A percentile compares a stretch with the other conserved stretches of the same genome.
Evolutionary conservation across 2,113 vertebrate genomes (phyloP).

Genomic region (Egretta garzetta): DNA sequence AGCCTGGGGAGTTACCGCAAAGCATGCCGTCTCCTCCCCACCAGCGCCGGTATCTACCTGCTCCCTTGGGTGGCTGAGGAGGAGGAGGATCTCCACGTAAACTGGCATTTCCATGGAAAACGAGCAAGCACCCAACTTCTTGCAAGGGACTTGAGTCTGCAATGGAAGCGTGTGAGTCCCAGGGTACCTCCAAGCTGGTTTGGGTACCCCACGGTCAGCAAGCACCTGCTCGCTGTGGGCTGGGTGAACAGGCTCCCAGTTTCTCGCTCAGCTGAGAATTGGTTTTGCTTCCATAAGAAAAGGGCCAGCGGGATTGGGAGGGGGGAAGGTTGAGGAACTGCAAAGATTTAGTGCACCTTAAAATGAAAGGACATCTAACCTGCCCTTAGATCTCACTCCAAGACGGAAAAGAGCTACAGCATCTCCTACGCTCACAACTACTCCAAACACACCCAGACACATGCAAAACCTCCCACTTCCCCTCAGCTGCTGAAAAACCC

Average conservation of each 20-base stretch:
- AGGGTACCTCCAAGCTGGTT: background rate
- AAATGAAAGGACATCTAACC: slow-evolving; percentile 51
- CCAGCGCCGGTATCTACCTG: background rate
- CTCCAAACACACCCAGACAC: slow-evolving; percentile 47
- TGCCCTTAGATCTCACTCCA: slow-evolving; percentile 48
- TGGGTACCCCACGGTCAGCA: background rate
- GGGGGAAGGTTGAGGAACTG: background rate
- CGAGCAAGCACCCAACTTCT: background rate
- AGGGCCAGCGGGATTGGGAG: background rate
- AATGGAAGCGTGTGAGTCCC: background rate
- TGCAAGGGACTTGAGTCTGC: background rate
- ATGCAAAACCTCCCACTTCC: slow-evolving; percentile 30
- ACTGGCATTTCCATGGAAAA: background rate
- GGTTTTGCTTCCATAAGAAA: background rate
- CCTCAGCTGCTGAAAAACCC: background rate
- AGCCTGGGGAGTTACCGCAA: background rate
- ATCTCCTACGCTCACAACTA: slow-evolving; percentile 57
- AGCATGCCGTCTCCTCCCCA: rapidly evolving
- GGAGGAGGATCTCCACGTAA: background rate
- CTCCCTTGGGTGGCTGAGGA: background rate
- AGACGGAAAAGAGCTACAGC: slow-evolving; percentile 37
- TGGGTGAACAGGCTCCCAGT: rapidly evolving
- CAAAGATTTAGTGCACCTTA: slow-evolving; percentile 43
- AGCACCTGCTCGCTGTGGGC: background rate
- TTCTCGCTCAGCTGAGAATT: background rate